Conservation (phyloP, 1,140 invertebrate species). For the Caenorhabditis latens region DNA sequence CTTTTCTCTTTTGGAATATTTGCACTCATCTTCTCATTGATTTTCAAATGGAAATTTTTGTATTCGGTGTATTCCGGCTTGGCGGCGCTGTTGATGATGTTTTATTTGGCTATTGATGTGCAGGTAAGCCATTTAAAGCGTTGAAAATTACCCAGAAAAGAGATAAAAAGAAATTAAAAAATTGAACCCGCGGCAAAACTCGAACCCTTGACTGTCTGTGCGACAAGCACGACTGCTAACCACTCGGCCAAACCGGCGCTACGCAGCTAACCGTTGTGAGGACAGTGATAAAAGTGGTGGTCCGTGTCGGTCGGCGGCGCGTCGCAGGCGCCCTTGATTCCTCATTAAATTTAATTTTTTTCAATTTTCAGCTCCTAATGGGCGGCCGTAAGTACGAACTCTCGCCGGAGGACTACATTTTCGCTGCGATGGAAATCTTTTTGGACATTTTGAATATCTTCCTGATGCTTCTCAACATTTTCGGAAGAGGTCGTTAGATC, state of each 20-base stretch:
- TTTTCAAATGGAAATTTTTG: conserved; percentile 60
- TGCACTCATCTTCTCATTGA: conserved; percentile 66
- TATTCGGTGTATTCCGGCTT: conserved; percentile 73
- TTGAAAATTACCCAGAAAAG: too few relatives aligned
- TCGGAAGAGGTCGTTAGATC: conserved; percentile 62
- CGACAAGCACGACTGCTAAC: too few relatives aligned
- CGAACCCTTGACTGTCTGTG: too few relatives aligned
- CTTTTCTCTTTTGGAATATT: conserved; percentile 75
- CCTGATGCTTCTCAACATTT: conserved; percentile 72
- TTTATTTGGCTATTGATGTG: conserved; percentile 83
- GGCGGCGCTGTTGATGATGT: conserved; percentile 75
- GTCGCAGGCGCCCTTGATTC: too few relatives aligned
- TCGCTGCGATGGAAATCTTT: conserved; percentile 81
- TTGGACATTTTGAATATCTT: conserved; percentile 78
- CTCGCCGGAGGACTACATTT: conserved; percentile 83
- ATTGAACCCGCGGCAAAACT: too few relatives aligned
- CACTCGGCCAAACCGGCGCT: too few relatives aligned
- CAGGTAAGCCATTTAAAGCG: conserved; percentile 80
- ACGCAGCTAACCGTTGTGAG: too few relatives aligned
- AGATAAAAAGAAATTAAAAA: too few relatives aligned
- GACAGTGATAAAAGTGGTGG: too few relatives aligned
- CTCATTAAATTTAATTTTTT: too few relatives aligned
- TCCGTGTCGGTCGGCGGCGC: too few relatives aligned
- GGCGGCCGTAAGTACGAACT: conserved; percentile 82
- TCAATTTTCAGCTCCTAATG: conserved; percentile 80